Evolutionary conservation across 2,888 invertebrate species (phyloP).

Genomic region (Apantesis nais): DNA sequence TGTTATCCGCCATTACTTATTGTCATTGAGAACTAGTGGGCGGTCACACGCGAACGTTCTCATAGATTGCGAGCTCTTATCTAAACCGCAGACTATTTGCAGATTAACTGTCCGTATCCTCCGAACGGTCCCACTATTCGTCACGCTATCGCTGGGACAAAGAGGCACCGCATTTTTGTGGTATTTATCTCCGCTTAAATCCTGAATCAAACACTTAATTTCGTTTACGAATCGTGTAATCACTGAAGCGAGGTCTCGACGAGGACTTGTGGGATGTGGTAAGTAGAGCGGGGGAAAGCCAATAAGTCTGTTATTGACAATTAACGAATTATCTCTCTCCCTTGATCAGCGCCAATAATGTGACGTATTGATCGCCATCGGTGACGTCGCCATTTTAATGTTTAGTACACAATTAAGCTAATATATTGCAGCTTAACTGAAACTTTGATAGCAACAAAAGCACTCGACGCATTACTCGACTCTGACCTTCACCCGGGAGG

Average conservation of each 20-base stretch:
- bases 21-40: not conserved
- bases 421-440: not conserved
- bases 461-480: not conserved
- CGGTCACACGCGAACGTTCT: not conserved
- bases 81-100: slow-evolving; percentile 5
- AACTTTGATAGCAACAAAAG: not conserved
- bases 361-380: slow-evolving; percentile 3
- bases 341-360: slow-evolving; percentile 20
- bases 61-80: not conserved
- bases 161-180: not conserved
- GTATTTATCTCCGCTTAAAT: slow-evolving; percentile 2
- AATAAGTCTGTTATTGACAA: slow-evolving; percentile 25
- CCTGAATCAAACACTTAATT: not conserved
- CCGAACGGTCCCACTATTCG: not conserved
- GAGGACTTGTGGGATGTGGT: not conserved
- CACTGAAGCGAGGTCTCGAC: slow-evolving; percentile 1
- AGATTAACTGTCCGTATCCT: not conserved
- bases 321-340: slow-evolving; percentile 22
- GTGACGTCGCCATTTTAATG: not conserved
- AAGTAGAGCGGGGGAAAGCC: not conserved
- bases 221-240: slow-evolving; percentile 6
- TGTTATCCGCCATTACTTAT: not conserved
- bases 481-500: not conserved
- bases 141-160: not conserved
- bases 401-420: not conserved